These are phyloP conservation scores for Tenebrosternarchus preto DNA, from an alignment of 2,113 vertebrate genomes.

Conservation along the genomic window DNA sequence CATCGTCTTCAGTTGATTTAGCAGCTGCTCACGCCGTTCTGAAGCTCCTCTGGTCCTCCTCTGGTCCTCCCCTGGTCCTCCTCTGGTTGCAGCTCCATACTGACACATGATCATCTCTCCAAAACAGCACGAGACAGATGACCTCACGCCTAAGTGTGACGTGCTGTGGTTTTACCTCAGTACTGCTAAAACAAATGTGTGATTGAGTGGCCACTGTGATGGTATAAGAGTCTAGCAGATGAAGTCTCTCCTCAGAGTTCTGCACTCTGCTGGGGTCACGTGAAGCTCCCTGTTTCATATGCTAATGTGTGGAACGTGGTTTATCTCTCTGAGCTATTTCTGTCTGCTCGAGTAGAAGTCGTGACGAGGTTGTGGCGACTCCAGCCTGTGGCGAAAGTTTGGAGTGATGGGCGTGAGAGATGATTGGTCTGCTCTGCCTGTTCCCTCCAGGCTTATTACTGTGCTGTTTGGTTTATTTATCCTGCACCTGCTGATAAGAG, in stretches of 20 bases:
- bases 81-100: too few relatives aligned
- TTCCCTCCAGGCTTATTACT: slow-evolving; percentile 30
- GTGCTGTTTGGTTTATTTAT: slow-evolving; percentile 22
- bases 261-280: neutral
- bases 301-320: neutral
- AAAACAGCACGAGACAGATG: too few relatives aligned
- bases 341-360: slow-evolving; percentile 14
- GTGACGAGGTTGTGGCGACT: slow-evolving; percentile 30
- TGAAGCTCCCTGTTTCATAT: neutral
- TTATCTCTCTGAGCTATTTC: neutral
- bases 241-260: neutral
- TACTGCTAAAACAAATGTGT: neutral
- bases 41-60: too few relatives aligned
- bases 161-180: neutral
- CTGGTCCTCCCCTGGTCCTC: too few relatives aligned
- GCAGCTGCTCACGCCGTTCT: too few relatives aligned
- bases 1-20: too few relatives aligned
- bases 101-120: too few relatives aligned
- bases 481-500: slow-evolving; percentile 25
- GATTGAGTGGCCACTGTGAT: neutral
- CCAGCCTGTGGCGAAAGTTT: neutral
- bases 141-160: too few relatives aligned
- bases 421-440: slow-evolving; percentile 5
- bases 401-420: slow-evolving; percentile 11
- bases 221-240: neutral